Evolutionary conservation across 1,140 invertebrate genomes (phyloP).

Genomic region (Ditylenchus dipsaci): DNA sequence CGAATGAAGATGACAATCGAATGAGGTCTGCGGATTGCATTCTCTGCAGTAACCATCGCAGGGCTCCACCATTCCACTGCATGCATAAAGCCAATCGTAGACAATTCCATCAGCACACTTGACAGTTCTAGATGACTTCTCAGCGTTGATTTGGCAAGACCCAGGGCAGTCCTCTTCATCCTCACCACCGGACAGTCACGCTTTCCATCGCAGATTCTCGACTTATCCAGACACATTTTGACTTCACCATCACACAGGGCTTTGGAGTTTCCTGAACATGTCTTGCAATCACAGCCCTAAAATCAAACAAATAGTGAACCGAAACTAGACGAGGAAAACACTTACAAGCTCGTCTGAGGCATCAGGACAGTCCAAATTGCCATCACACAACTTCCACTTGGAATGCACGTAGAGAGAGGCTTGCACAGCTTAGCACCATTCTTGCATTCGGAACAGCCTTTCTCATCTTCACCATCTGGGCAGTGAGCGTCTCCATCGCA

Average conservation of each 20-base stretch:
- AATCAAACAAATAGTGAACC: constrained; percentile 8
- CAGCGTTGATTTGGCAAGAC: constrained; percentile 1
- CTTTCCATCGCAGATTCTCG: constrained; percentile 30
- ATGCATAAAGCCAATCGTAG: constrained; percentile 32
- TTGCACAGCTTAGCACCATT: constrained; percentile 29
- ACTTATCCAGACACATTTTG: constrained; percentile 27
- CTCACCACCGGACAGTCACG: constrained; percentile 40
- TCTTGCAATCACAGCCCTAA: constrained; percentile 36
- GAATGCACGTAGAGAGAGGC: constrained; percentile 17
- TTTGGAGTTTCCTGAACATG: constrained; percentile 23
- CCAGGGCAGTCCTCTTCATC: constrained; percentile 39
- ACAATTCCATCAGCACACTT: constrained; percentile 14
- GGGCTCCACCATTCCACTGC: constrained; percentile 12
- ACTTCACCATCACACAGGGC: constrained; percentile 30
- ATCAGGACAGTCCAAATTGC: constrained; percentile 32
- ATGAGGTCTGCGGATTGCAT: background rate
- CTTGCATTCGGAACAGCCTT: constrained; percentile 22
- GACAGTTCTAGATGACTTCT: background rate
- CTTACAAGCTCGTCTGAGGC: constrained; percentile 33
- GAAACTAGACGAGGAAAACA: background rate
- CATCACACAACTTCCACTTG: constrained; percentile 44
- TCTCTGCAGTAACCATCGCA: background rate
- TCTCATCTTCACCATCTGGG: constrained; percentile 34
- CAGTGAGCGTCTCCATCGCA: constrained; percentile 45
- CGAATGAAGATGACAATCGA: background rate